phyloP scores from a whole-genome alignment of 2,113 vertebrate species.

The Archocentrus centrarchus region DNA sequence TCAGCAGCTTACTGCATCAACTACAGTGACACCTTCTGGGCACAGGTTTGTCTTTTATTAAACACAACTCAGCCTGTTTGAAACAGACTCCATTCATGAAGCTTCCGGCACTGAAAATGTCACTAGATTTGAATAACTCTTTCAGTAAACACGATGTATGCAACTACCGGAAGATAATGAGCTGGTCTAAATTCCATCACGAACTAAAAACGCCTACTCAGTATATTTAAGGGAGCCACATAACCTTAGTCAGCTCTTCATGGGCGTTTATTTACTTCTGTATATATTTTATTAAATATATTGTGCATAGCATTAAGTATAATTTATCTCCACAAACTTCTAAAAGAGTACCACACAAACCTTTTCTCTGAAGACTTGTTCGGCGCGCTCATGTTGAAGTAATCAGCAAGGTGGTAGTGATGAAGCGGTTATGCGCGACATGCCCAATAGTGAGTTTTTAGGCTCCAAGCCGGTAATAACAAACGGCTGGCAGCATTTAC shows the following conservation, averaged over 20 bases:
- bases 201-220: neutral
- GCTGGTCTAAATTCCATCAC: neutral
- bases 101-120: neutral
- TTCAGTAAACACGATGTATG: neutral
- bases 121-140: neutral
- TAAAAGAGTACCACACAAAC: slow-evolving; percentile 31
- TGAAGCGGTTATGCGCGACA: slow-evolving; percentile 11
- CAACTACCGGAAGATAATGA: neutral
- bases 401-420: slow-evolving; percentile 26
- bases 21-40: slow-evolving; percentile 75
- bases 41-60: neutral
- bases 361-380: slow-evolving; percentile 61
- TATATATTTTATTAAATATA: neutral
- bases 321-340: neutral
- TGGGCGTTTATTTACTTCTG: neutral
- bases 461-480: neutral
- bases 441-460: neutral
- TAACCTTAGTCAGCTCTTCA: neutral
- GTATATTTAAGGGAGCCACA: too few relatives aligned
- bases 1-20: neutral
- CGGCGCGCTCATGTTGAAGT: slow-evolving; percentile 62
- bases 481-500: neutral
- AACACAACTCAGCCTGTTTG: neutral
- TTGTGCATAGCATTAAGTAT: neutral
- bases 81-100: neutral